phyloP scores from a whole-genome alignment of 2,888 invertebrate species.

The Xestia xanthographa region DNA sequence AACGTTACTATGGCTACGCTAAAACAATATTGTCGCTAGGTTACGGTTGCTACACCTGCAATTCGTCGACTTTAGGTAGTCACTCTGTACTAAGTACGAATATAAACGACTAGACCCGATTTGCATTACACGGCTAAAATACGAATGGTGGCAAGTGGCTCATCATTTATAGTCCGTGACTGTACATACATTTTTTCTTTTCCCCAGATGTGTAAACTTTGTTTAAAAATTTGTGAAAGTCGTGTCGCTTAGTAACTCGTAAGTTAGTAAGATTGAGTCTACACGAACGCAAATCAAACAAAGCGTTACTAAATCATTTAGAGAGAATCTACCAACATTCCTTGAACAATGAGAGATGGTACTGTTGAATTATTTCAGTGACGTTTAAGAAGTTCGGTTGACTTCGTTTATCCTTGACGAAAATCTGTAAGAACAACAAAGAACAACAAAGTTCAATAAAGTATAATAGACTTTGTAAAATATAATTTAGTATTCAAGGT shows the following conservation, averaged over 20 bases:
- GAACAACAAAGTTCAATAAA: not conserved
- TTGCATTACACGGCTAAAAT: no score
- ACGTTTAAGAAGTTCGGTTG: not conserved
- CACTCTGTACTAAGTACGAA: no score
- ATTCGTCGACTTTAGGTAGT: no score
- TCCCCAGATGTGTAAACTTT: no score
- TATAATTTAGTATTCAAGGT: not conserved
- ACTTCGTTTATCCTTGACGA: not conserved
- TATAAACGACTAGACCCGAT: no score
- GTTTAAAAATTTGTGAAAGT: not conserved
- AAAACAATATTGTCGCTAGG: no score
- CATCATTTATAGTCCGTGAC: no score
- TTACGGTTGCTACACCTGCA: no score
- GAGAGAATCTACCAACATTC: not conserved
- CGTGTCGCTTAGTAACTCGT: not conserved
- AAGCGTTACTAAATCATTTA: not conserved
- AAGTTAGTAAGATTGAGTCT: not conserved
- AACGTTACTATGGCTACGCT: no score
- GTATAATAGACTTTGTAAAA: not conserved
- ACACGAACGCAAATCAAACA: not conserved
- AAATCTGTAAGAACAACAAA: not conserved
- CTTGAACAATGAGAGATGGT: not conserved
- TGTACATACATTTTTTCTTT: no score
- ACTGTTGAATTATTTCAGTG: slow-evolving; percentile 10
- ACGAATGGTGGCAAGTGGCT: no score